Base-by-base conservation (phyloP, 1,140 invertebrate species). In the Bombus polaris region DNA sequence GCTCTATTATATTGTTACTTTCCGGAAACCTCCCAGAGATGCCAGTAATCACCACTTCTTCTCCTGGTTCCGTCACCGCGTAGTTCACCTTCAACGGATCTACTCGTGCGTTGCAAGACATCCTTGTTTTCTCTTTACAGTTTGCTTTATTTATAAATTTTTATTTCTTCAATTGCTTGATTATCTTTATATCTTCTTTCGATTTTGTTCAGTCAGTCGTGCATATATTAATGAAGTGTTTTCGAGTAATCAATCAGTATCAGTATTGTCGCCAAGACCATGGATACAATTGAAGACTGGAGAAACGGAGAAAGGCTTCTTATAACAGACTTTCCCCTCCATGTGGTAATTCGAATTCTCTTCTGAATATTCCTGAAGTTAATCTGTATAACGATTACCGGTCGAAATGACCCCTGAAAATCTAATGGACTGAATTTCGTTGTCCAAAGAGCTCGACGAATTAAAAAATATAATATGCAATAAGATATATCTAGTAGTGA, bases 21-120 rank as follows among this genome's bases (percentile, higher is more conserved):
- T 98, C 97, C 0, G 99, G 98, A 94, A 98, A 98, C 92, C 97
- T 96, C 25, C 98, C 98, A 1, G 98, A 96, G 25, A 99, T 96
- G 44, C 98, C 98, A 81, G 96, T 95, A 89, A 99, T 98, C 53
- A 98, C 97, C 77, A 99, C 96, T 89, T 98, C 98, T 82, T 98
- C 98, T 1, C 96, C 97, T 9, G 96, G 94, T 76, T 70, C 66
- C 32, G 88, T 87, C n/a, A 25, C 1, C 3, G 47, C 71, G 28
- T 87, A 83, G 0, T 62, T 65, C 6, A 72, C 1, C 32, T 47
- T 76, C 44, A 53, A 13, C 2, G 25, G 25, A 12, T 66, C 44
- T 13, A 44, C 9, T 13, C 25, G 5, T 53, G 13, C 28, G 39
- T 39, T n/a, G 15, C 32, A n/a, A 28, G 66, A 39, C 65, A 72